Percentiles rank a stretch among this genome's conserved stretches.
Evolutionary conservation across 2,888 invertebrate genomes (phyloP).

Genomic region (Volucella zonaria): DNA sequence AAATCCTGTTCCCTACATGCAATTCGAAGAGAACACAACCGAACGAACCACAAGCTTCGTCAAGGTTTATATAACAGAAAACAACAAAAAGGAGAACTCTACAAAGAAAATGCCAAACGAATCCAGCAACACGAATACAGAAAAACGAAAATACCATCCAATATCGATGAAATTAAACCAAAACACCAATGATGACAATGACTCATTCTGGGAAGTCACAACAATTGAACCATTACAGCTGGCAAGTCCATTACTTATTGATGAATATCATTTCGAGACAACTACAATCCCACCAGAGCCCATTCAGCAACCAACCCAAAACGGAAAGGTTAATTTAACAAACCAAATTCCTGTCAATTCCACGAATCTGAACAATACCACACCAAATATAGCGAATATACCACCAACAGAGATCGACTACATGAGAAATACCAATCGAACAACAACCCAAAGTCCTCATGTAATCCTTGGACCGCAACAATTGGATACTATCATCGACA

Average conservation of each 20-base stretch:
- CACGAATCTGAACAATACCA: background rate
- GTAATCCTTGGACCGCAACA: constrained; percentile 14
- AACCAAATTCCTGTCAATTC: constrained; percentile 2
- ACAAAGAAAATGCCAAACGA: background rate
- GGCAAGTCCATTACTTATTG: constrained; percentile 4
- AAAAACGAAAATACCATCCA: background rate
- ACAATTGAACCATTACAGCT: constrained; percentile 38
- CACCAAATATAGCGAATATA: background rate
- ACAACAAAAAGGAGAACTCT: background rate
- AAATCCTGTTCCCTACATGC: too few relatives aligned
- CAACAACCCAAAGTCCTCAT: constrained; percentile 31
- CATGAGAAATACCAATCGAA: constrained; percentile 14
- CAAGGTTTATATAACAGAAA: background rate
- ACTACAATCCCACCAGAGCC: constrained; percentile 24
- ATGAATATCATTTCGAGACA: constrained; percentile 32
- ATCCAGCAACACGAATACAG: background rate
- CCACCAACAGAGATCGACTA: background rate
- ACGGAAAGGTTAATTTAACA: background rate
- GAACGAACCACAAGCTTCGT: background rate
- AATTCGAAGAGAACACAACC: background rate
- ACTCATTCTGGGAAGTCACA: constrained; percentile 22
- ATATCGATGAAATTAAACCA: background rate
- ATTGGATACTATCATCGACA: background rate
- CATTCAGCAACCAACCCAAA: background rate
- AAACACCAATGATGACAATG: background rate